A percentile compares a stretch with the other conserved stretches of the same genome.
Evolutionary conservation across 2,113 vertebrate genomes (phyloP).

Genomic region (Calidris pugnax): DNA sequence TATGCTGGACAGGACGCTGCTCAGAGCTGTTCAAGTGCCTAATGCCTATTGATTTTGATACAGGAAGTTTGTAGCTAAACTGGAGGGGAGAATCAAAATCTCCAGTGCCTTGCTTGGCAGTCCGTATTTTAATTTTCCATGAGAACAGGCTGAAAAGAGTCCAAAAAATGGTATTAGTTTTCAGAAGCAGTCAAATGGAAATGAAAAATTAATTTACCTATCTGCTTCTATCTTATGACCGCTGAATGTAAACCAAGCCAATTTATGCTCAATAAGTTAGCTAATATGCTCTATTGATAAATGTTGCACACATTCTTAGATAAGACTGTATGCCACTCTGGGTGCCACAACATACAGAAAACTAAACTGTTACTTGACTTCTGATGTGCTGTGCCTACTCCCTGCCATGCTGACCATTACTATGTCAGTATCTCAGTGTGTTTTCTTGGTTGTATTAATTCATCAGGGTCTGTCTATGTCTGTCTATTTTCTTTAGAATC

Average conservation of each 20-base stretch:
- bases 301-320: not conserved
- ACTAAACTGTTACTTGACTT: not conserved
- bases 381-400: not conserved
- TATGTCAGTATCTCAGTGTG: not conserved
- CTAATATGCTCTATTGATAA: not conserved
- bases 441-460: not conserved
- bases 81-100: not conserved
- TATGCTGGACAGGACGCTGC: not conserved
- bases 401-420: not conserved
- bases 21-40: not conserved
- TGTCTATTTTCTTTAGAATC: not conserved
- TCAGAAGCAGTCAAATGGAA: constrained; percentile 26
- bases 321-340: not conserved
- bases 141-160: constrained; percentile 17
- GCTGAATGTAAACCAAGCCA: not conserved
- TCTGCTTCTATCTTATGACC: not conserved
- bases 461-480: not conserved
- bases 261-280: not conserved
- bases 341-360: not conserved
- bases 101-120: not conserved
- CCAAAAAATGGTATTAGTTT: not conserved
- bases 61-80: not conserved
- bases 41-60: constrained; percentile 38
- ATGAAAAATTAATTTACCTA: constrained; percentile 44
- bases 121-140: constrained; percentile 37